Percentiles rank a stretch among this genome's conserved stretches.
Evolutionary conservation across 2,888 invertebrate genomes (phyloP).

Genomic region (Drosophila infuscata): DNA sequence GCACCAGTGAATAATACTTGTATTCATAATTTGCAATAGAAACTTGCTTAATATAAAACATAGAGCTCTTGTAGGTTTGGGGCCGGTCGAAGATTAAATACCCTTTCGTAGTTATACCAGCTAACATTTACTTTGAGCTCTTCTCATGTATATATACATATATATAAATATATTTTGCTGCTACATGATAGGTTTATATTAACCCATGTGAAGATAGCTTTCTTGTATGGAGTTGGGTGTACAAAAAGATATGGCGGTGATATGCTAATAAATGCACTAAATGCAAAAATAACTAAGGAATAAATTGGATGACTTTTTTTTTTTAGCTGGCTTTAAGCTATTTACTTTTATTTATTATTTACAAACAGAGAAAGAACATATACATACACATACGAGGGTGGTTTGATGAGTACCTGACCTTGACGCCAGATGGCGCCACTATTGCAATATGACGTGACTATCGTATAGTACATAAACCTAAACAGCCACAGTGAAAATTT

Average conservation of each 20-base stretch:
- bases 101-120: not conserved
- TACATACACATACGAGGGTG: rapidly evolving
- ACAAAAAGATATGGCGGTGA: no score
- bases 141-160: not conserved
- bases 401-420: no score
- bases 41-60: not conserved
- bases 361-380: not conserved
- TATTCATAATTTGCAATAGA: not conserved
- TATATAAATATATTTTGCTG: not conserved
- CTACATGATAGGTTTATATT: no score
- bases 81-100: not conserved
- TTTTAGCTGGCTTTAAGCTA: no score
- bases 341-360: not conserved
- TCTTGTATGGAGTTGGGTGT: not conserved
- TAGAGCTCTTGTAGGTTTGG: not conserved
- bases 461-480: no score
- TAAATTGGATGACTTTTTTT: not conserved
- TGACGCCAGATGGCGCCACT: no score
- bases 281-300: not conserved
- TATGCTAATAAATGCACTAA: not conserved
- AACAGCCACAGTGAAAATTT: no score
- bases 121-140: not conserved
- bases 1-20: not conserved
- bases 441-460: no score
- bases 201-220: not conserved